Base-by-base conservation (phyloP, 2,797 vertebrate genomes). In the Chaunax sp. region DNA sequence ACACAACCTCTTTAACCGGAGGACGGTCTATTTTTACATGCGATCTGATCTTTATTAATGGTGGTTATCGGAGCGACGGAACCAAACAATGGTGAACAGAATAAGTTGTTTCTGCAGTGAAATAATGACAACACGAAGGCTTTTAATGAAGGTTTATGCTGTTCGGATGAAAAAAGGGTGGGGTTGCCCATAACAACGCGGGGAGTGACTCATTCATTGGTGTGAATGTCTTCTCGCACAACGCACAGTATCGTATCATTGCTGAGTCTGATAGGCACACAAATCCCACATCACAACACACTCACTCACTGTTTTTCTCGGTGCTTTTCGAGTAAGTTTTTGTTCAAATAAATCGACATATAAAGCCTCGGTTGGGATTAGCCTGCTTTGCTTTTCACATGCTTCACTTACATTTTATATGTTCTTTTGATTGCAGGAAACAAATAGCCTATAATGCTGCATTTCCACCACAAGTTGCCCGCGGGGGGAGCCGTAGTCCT, bases 401-500 rank as follows among this genome's bases (percentile, higher is more conserved):
- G 26, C 6, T 28, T 58, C 16, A 16, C 18, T 71, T 9, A 55
- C 14, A 19, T 44, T 14, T 20, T 8, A 0, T 25, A 2, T 16
- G 47, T 50, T 82, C 19, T 82, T n/a, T 77, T 57, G n/a, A 3
- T 83, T 47, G 11, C 83, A 93, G 92, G 92, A 87, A 72, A 87
- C 49, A 79, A 22, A 81, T 68, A 64, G 86, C 88, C 90, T 92
- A 90, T 77, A 87, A 94, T 92, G 93, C 92, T 92, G 90, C 89
- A 90, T 87, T 92, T 88, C 79, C 81, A 92, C 87, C 91, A 83
- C 60, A 95, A 92, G 90, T 91, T 91, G 81, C 90, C 84, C 61
- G 80, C 90, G 81, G 93, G 92, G 92, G 89, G 92, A 92, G 86
- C 90, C 75, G 83, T 90, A 52, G 75, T 91, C 86, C 90, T 98